These are phyloP conservation scores for Mormyrops attenuatus DNA, from an alignment of 2,797 vertebrate species.

Conservation along the genomic window DNA sequence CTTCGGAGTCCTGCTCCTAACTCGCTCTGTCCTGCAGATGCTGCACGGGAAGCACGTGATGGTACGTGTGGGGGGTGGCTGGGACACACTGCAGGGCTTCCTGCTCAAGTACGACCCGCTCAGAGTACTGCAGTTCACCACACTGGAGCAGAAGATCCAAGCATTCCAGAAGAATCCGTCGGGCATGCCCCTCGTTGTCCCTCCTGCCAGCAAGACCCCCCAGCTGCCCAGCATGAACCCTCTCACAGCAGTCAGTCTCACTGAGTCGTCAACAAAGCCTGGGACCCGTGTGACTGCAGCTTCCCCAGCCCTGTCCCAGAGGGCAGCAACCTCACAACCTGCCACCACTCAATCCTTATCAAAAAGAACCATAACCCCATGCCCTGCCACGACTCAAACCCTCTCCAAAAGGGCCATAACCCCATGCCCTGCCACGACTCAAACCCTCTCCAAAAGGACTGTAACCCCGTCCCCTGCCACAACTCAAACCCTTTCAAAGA, in stretches of 20 bases:
- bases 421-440: neutral
- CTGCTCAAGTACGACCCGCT: slow-evolving; percentile 89
- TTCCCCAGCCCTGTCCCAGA: slow-evolving; percentile 42
- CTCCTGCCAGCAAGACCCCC: slow-evolving; percentile 49
- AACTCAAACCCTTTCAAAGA: neutral
- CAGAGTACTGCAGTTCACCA: slow-evolving; percentile 89
- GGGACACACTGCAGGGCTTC: slow-evolving; percentile 96
- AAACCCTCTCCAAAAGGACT: neutral
- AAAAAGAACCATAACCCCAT: slow-evolving; percentile 42
- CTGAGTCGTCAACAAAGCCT: slow-evolving; percentile 43
- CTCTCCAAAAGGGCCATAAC: neutral
- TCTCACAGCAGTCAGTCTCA: slow-evolving; percentile 69
- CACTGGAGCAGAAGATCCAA: slow-evolving; percentile 93
- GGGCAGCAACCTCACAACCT: slow-evolving; percentile 51
- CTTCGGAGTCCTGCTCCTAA: neutral
- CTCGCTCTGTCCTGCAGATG: slow-evolving; percentile 67
- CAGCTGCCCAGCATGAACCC: slow-evolving; percentile 87
- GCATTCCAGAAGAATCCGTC: slow-evolving; percentile 84
- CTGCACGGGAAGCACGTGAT: slow-evolving; percentile 97
- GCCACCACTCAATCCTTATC: slow-evolving; percentile 43
- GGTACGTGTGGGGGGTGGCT: slow-evolving; percentile 96
- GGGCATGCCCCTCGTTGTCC: slow-evolving; percentile 47
- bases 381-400: slow-evolving; percentile 36
- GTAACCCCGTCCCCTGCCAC: neutral
- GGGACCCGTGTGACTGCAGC: slow-evolving; percentile 30